Base-by-base conservation (phyloP, 37 sponge, comb jelly and placozoan genomes). In the Cliona cf. orientalis region DNA sequence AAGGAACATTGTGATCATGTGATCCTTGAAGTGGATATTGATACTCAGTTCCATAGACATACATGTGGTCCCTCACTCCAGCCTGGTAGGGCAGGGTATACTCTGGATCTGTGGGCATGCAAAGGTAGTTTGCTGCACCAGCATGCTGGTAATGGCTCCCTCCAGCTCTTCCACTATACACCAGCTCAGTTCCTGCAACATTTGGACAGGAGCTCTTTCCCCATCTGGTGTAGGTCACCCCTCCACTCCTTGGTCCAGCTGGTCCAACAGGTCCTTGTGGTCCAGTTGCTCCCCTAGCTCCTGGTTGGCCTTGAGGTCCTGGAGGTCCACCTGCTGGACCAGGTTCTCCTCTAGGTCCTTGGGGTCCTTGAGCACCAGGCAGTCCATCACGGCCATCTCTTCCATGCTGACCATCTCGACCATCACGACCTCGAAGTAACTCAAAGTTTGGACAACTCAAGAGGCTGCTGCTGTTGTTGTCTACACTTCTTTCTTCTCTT, bases 71-170 rank as follows among this genome's bases (percentile, higher is more conserved):
- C 29, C 42, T 71, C 2, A 42, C 49, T 41, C 85, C 85, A 44
- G 55, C 2, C 5, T 12, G 12, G 41, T 34, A 40, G 2, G 3
- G 25, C n/a, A n/a, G n/a, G 1, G 29, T 14, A 39, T 76, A 76
- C 14, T 77, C 78, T 3, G 77, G 85, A 33, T 28, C 70, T 26
- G 44, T 9, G 5, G 90, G 90, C 56, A 89, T 38, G 60, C 90
- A 89, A 22, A 74, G 73, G 32, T 78, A 79, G 79, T 89, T 83
- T 0, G 80, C 61, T 53, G 80, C 85, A 46, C 89, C 83, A 58
- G 85, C 90, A 29, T 72, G 53, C 32, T 17, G 57, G 38, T 67
- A 64, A 17, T 26, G 44, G 26, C 36, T 84, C 19, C 43, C 42
- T 36, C 66, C 76, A 74, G 69, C 31, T 26, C 31, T 73, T 6